These are phyloP conservation scores for Anadara kagoshimensis DNA, from an alignment of 1,140 invertebrate genomes.

Conservation along the genomic window DNA sequence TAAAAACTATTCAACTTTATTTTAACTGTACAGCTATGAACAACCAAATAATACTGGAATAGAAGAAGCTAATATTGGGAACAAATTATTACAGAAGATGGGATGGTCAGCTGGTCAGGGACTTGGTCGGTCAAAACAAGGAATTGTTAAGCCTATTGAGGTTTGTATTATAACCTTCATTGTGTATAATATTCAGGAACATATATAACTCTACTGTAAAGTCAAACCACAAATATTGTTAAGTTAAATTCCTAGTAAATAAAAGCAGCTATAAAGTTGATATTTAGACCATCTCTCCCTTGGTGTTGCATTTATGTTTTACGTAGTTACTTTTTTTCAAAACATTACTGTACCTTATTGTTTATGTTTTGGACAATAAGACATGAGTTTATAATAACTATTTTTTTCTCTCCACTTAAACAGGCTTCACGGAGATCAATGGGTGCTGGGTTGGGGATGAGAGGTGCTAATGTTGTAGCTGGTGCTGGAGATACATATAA, in stretches of 20 bases:
- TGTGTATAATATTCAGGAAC: not conserved
- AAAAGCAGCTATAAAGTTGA: not conserved
- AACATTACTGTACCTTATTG: not conserved
- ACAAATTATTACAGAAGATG: conserved; percentile 97
- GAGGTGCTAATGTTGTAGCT: conserved; percentile 83
- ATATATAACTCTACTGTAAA: not conserved
- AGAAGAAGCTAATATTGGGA: conserved; percentile 91
- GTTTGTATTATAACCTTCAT: not conserved
- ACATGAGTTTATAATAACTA: too few species aligned
- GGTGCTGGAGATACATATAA: conserved; percentile 90
- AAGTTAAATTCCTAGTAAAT: too few species aligned
- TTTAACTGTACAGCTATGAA: conserved; percentile 57
- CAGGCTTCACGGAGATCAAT: conserved; percentile 65
- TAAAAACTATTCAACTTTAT: not conserved
- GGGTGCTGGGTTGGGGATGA: conserved; percentile 76
- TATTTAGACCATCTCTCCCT: too few species aligned
- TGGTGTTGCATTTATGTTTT: not conserved
- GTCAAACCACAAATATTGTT: not conserved
- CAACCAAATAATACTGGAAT: conserved; percentile 78
- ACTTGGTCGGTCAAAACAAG: conserved; percentile 93
- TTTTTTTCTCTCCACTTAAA: conserved; percentile 35
- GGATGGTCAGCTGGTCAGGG: conserved; percentile 98
- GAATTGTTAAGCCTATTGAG: conserved; percentile 91
- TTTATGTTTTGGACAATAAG: not conserved
- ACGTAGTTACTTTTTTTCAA: not conserved